Evolutionary conservation across 2,113 vertebrate genomes (phyloP).

Genomic region (Pangasianodon hypophthalmus): DNA sequence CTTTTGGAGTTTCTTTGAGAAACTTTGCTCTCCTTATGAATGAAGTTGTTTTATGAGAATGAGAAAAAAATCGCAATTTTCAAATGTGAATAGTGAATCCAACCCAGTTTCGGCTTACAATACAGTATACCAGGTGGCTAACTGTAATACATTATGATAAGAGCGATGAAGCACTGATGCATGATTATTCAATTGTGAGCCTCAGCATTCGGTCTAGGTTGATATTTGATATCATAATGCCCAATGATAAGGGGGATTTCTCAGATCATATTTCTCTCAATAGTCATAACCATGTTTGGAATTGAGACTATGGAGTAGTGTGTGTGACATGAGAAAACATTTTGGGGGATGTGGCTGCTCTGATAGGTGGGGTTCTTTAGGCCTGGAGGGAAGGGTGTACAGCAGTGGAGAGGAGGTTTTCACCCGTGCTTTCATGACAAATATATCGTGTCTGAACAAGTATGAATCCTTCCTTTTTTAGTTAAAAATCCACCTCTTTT

Average conservation of each 20-base stretch:
- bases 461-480: conserved; percentile 47
- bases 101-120: neutral
- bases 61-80: neutral
- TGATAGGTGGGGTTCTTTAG: conserved; percentile 57
- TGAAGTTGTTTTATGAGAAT: neutral
- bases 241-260: neutral
- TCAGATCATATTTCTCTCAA: neutral
- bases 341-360: conserved; percentile 1
- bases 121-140: neutral
- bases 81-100: neutral
- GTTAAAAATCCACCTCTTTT: conserved; percentile 17
- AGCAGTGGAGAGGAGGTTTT: conserved; percentile 39
- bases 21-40: neutral
- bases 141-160: neutral
- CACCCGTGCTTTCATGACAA: conserved; percentile 35
- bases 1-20: neutral
- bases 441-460: conserved; percentile 58
- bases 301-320: neutral
- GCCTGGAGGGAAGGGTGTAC: conserved; percentile 39
- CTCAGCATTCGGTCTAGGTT: neutral
- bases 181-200: neutral
- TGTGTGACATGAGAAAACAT: neutral
- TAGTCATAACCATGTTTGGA: conserved; percentile 45
- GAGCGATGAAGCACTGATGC: neutral
- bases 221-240: conserved; percentile 2